Evolutionary conservation across 35 echinoderm and acorn worm species (phyloP), one percentile per base, ranked within the genome.

Genomic region (Diadema setosum): DNA sequence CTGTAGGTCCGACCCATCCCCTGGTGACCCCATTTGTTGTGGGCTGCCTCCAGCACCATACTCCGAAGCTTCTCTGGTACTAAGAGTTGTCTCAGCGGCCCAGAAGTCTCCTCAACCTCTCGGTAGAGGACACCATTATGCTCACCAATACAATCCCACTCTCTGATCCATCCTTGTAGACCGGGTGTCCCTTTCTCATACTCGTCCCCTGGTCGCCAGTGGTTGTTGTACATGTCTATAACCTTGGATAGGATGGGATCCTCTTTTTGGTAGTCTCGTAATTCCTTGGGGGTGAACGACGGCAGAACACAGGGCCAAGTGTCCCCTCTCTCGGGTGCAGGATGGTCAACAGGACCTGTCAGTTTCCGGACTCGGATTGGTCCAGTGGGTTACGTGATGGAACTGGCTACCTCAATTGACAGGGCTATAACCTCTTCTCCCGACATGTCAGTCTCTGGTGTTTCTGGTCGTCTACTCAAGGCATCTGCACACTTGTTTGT

Each of bases 401-500:
- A 7, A 9, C 18, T 18, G 46, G 18, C n/a, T 24, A 65, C 14
- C 11, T 40, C 46, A 50, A 7, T 50, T 7, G 7, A 18, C 7
- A 9, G 46, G 46, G 46, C 46, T 9, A 7, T 9, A 7, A 9
- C 7, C 25, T 9, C 46, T 9, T 9, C 46, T 3, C 20, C 20
- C 23, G n/a, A 20, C 17, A 31, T 36, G 30, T 8, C 74, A 26
- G 31, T 39, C 46, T 50, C 7, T 5, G 21, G 27, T 33, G 33
- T 31, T 44, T 17, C 52, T 40, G 83, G 76, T 42, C 78, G 70
- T 26, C 91, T 31, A 61, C 91, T 93, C 20, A 93, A 41, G 2
- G 91, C 85, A 73, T 93, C 91, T 39, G 91, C 91, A 56, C 80
- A 83, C 14, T 81, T 43, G 35, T 93, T 93, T 29, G 52, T 21